Evolutionary conservation across 2,888 invertebrate species (phyloP).

Genomic region (Pegoplata infirma): DNA sequence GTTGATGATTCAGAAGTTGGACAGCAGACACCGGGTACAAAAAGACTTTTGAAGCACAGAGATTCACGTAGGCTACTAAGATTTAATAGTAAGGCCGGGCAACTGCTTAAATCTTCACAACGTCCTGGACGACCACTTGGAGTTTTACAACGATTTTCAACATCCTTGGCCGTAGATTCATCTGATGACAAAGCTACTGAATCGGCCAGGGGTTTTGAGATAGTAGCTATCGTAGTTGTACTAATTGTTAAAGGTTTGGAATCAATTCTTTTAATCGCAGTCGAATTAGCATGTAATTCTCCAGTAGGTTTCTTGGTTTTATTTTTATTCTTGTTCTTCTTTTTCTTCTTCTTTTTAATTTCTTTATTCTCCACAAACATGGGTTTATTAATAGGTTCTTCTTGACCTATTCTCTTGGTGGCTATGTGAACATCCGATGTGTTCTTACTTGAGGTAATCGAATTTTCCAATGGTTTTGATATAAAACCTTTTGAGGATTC

Average conservation of each 20-base stretch:
- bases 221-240: conserved; percentile 41
- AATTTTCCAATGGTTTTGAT: conserved; percentile 62
- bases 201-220: conserved; percentile 59
- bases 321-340: conserved; percentile 74
- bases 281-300: conserved; percentile 64
- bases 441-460: conserved; percentile 64
- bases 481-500: conserved; percentile 63
- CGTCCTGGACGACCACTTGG: conserved; percentile 88
- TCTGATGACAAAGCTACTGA: conserved; percentile 77
- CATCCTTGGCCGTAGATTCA: conserved; percentile 79
- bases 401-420: conserved; percentile 69
- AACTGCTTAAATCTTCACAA: conserved; percentile 93
- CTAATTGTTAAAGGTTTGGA: conserved; percentile 71
- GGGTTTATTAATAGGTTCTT: conserved; percentile 64
- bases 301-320: conserved; percentile 74
- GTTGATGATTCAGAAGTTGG: conserved; percentile 80
- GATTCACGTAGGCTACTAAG: conserved; percentile 90
- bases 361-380: conserved; percentile 76
- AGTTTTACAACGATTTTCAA: conserved; percentile 86
- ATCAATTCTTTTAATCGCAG: conserved; percentile 61
- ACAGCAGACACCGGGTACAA: conserved; percentile 95
- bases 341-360: conserved; percentile 73
- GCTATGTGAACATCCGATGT: conserved; percentile 64
- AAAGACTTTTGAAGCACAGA: conserved; percentile 92
- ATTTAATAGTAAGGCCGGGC: conserved; percentile 90